Base-by-base conservation (phyloP, 2,797 vertebrate species). In the Bryconaethiops microstoma region DNA sequence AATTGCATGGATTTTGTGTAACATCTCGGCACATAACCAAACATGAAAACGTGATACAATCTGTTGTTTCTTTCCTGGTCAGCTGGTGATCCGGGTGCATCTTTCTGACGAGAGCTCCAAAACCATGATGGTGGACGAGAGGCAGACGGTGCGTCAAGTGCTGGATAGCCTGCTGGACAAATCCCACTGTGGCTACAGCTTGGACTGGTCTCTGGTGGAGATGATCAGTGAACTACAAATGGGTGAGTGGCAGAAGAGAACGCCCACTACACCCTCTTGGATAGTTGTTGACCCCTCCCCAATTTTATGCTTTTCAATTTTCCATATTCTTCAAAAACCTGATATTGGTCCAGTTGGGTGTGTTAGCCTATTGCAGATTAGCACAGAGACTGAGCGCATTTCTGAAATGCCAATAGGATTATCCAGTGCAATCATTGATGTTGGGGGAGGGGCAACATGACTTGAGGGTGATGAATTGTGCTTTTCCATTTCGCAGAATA, bases 81-180 rank as follows among this genome's bases (percentile, higher is more conserved):
- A 99, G 98, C 84, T 99, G 93, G 98, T 99, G 87, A 98, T 99
- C 82, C 94, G 97, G 78, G 97, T 99, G 76, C 98, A 99, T 87
- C 93, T 99, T 94, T 98, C 97, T 64, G 98, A 99, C 52, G 97
- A 99, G 89, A 99, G 98, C 89, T 99, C 97, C 63, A 99, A 99
- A 93, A 99, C 98, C 19, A 98, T 99, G 97, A 99, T 99, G 98
- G 98, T 99, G 90, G 97, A 99, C 39, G 98, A 99, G 91, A 95
- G 98, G 76, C 98, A 99, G 90, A 98, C 98, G 0, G 98, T 98
- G 90, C 94, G 97, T 92, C 97, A 99, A 94, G 98, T 99, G 65
- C 92, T 99, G 91, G 97, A 98, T 89, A 98, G 95, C 91, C 88
- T 99, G 80, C 94, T 97, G 95, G 98, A 99, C 86, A 99, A 99